Conservation (phyloP, 2,888 invertebrate species). For the Melinaea marsaeus region DNA sequence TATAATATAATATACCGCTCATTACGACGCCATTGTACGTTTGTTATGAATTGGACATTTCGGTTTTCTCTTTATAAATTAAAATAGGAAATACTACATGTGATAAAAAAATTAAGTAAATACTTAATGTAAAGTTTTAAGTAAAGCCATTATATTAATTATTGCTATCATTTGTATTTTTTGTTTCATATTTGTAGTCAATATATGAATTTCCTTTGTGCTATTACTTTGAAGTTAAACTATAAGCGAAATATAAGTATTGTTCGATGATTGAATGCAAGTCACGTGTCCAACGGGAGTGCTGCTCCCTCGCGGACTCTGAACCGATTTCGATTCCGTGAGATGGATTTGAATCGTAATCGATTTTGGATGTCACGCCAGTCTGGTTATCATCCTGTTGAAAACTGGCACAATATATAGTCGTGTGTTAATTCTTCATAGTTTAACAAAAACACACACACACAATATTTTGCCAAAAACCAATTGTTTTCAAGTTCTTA, state of each 20-base stretch:
- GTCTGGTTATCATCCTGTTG: slow-evolving; percentile 24
- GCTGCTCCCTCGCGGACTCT: slow-evolving; percentile 29
- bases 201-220: too few relatives aligned
- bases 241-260: slow-evolving; percentile 12
- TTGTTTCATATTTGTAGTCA: too few relatives aligned
- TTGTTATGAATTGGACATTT: background rate
- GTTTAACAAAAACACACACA: too few relatives aligned
- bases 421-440: background rate
- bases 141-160: too few relatives aligned
- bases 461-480: too few relatives aligned
- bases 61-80: background rate
- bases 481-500: too few relatives aligned
- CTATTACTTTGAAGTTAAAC: background rate
- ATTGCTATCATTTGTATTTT: too few relatives aligned
- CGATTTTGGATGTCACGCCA: slow-evolving; percentile 50
- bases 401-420: background rate
- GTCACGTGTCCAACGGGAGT: slow-evolving; percentile 31
- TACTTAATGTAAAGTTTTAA: too few relatives aligned
- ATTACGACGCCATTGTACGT: too few relatives aligned
- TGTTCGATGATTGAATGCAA: slow-evolving; percentile 19
- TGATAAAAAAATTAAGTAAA: too few relatives aligned
- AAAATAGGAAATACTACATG: too few relatives aligned
- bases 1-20: too few relatives aligned
- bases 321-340: slow-evolving; percentile 63
- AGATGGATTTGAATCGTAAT: slow-evolving; percentile 65